Base-by-base conservation (phyloP, 1,140 invertebrate species). In the Leucophenga varia region DNA sequence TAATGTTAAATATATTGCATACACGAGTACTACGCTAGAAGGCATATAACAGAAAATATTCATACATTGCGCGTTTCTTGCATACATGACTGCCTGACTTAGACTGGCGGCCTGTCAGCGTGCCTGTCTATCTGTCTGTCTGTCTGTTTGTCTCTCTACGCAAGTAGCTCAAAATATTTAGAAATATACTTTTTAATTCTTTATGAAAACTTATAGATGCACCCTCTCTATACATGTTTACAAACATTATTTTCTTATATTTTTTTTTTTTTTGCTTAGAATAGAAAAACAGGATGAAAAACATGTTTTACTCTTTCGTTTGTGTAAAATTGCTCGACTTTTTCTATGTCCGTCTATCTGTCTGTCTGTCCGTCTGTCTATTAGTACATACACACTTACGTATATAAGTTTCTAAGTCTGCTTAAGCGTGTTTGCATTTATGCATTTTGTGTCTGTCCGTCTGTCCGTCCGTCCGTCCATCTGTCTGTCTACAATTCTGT, bases 371-470 rank as follows among this genome's bases (percentile, higher is more conserved):
- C 32, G 5, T 3, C 32, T 34, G 12, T n/a, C 32, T 10, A 34
- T n/a, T 7, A 10, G 5, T 7, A n/a, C 32, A 14, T 34, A 7
- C 4, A n/a, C 32, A 34, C 30, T 39, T 46, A 50, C 48, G 46
- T 54, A 48, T 39, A 47, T 43, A 42, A 47, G 49, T 51, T 25
- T 6, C 5, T 10, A 10, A 49, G 51, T 55, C 53, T 44, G 49
- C 39, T 52, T n/a, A 43, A 37, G 50, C 43, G 52, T 49, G 50
- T 55, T 48, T 43, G 30, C 49, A 22, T 52, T 38, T 35, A 39
- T 46, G 18, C 8, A 34, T 34, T 25, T 25, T 5, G 10, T 25
- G 10, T 25, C 22, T 25, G 22, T 10, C 22, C 22, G 5, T 25
- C 22, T 25, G 22, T 25, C 22, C 10, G 22, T 10, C 22, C 10